Evolutionary conservation across 2,888 invertebrate genomes (phyloP), one percentile per base, ranked within the genome.

Genomic region (Dryadula phaetusa): DNA sequence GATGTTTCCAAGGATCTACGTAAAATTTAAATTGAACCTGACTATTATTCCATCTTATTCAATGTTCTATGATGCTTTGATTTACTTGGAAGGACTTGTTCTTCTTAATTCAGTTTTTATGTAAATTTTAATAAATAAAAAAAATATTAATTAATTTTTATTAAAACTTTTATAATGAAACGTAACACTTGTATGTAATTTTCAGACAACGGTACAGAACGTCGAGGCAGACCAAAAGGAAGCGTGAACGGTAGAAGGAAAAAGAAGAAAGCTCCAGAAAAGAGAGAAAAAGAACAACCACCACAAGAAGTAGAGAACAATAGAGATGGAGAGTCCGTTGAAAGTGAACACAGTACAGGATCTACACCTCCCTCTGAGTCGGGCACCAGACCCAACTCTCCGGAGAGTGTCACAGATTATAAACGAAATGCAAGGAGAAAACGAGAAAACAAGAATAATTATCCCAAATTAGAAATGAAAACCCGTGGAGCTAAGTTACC

Each of bases 401-500:
- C 91, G 1, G 90, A 89, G 65, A 87, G 88, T 71, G 70, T 71
- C 3, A 56, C 69, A 3, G 84, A 86, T 14, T 81, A 77, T 71
- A 82, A 84, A 66, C 77, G 80, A 40, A 75, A 71, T 8, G 81
- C 77, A 20, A 77, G 86, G n/a, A 77, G 83, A 54, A 84, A 84
- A 70, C 79, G 87, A 0, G 82, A 86, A 65, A 69, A 80, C 8
- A 84, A 83, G 49, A 79, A 73, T 62, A 75, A 77, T 69, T 83
- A 86, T 66, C 90, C 93, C 0, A 92, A 92, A 72, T 52, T 91
- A 63, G 92, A 92, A 70, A 91, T 90, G 85, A 92, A 93, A 75
- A 94, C 94, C 0, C 85, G 94, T 42, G 94, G 94, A n/a, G 94
- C 94, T 2, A 95, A 94, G 74, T 84, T 94, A 28, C 95, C 95